Base-by-base conservation (phyloP, 2,797 vertebrate species). In the Hirundo rustica region DNA sequence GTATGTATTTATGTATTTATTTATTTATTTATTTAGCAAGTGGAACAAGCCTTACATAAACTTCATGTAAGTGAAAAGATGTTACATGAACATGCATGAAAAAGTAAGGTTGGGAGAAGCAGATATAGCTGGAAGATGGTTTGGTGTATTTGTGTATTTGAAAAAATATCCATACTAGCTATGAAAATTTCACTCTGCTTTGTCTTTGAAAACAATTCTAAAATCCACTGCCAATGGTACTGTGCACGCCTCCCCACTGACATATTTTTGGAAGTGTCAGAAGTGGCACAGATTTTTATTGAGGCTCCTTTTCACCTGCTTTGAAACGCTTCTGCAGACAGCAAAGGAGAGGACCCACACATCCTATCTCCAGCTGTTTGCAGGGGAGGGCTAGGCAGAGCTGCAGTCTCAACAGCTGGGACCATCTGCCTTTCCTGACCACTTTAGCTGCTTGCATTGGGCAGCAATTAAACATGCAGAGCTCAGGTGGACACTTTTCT, bases 201-300 rank as follows among this genome's bases (percentile, higher is more conserved):
- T 65, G 44, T 68, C 64, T 85, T 85, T 34, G 32, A 57, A 67
- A 93, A 82, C 5, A 62, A n/a, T 54, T 86, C 57, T 72, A 72
- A 81, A 84, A 40, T 13, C 18, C 34, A 20, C 48, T 67, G 50
- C 48, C 40, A 67, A 9, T 25, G 15, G 15, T 48, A 34, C 9
- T n/a, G 21, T 36, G 11, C 0, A 1, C 5, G 21, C 8, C 27
- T 18, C 47, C 74, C 20, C 61, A 58, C 1, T 2, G 8, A 42
- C 5, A 4, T 25, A 2, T 16, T 70, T 85, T 58, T 34, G 17
- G 3, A 80, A 78, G 36, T n/a, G 38, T 40, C 70, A 48, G 55
- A 80, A 38, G 50, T 51, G 38, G 36, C 25, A 44, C 8, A 32
- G 26, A 27, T 79, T 89, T 87, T 82, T 65, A 48, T 1, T 16